Conservation (phyloP, 2,888 invertebrate genomes). For the Syritta pipiens region DNA sequence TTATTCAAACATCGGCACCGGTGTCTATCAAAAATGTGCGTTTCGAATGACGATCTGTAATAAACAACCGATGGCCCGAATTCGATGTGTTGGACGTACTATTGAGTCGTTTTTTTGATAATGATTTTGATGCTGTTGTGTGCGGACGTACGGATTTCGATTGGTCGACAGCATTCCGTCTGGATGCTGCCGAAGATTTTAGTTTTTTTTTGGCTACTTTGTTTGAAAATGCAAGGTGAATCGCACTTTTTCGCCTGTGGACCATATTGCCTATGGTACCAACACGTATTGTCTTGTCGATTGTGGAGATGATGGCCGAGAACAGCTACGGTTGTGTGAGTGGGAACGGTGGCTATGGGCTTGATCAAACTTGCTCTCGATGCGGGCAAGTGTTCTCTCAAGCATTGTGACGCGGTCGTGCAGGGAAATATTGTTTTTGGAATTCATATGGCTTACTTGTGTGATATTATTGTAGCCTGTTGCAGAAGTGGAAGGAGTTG, state of each 20-base stretch:
- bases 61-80: conserved; percentile 15
- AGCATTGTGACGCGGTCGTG: background rate
- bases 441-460: background rate
- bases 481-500: no score
- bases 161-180: background rate
- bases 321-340: background rate
- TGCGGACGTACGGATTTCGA: background rate
- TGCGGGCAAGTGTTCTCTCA: background rate
- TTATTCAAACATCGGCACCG: conserved; percentile 11
- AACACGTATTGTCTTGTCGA: conserved; percentile 1
- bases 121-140: background rate
- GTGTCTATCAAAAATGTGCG: background rate
- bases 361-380: conserved; percentile 4
- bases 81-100: background rate
- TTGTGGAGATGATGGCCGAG: background rate
- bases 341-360: background rate
- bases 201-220: background rate
- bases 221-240: background rate
- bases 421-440: background rate
- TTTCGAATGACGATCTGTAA: conserved; percentile 14
- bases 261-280: conserved; percentile 9
- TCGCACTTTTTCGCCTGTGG: conserved; percentile 6
- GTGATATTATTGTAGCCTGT: background rate
- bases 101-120: background rate
- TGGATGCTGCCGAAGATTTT: background rate